Base-by-base conservation (phyloP, 2,888 invertebrate species). In the Octonoba sinensis region DNA sequence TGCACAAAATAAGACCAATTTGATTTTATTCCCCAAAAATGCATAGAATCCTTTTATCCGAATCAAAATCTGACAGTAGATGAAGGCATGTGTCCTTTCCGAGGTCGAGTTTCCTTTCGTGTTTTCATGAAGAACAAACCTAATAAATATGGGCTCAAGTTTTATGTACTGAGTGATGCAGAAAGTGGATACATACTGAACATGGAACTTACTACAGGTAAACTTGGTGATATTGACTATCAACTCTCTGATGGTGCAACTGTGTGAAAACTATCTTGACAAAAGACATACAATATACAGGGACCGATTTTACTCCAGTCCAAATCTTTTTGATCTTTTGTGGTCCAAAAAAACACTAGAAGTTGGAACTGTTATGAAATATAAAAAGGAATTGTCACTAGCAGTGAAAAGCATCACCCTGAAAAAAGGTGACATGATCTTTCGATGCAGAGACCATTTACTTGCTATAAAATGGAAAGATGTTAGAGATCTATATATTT, bases 401-500 rank as follows among this genome's bases (percentile, higher is more conserved):
- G 51, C 15, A 51, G 18, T n/a, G 8, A 51, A 51, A 51, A 51
- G 3, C 2, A 2, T 8, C 51, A 51, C 3, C 51, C 51, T 51
- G 8, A 51, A 51, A 51, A n/a, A 51, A 27, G 18, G 18, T 51
- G 51, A 18, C 51, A 51, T 51, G 51, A 51, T 51, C 18, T 51
- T 51, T 51, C 18, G 51, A 51, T 8, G 18, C 18, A 51, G 51
- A 51, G 51, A 51, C 2, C 18, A 56, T 56, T 56, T 56, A 18
- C 56, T 56, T 56, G 56, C 56, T n/a, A 56, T 56, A 56, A n/a
- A 56, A 56, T 56, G 56, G 56, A 56, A 56, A 56, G 18, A 56
- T 56, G 18, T 6, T 12, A 56, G 56, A 56, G 56, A 56, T 56
- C 12, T 56, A 56, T 56, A 18, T 56, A 56, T 56, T 56, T 56